Evolutionary conservation across 2,113 vertebrate genomes (phyloP).

Genomic region (Ancistrus triradiatus): DNA sequence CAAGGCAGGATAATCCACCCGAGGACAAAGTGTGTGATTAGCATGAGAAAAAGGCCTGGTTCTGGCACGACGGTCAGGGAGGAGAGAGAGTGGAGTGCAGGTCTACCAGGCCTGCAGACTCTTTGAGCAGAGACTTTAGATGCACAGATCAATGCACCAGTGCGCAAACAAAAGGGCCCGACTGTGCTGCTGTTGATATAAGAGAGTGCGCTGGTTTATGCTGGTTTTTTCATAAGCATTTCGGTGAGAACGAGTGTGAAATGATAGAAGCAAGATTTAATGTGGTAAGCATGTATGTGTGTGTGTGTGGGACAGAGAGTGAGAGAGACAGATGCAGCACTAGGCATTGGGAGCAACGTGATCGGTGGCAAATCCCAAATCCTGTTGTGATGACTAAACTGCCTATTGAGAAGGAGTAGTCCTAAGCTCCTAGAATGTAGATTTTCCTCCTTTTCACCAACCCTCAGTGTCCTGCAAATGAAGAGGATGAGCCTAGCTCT

Average conservation of each 20-base stretch:
- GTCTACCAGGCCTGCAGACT: constrained; percentile 69
- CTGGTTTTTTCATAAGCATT: constrained; percentile 32
- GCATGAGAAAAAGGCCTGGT: constrained; percentile 72
- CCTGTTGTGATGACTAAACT: constrained; percentile 54
- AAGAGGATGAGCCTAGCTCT: constrained; percentile 63
- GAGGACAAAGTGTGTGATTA: constrained; percentile 76
- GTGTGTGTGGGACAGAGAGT: neutral
- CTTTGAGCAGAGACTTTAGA: constrained; percentile 62
- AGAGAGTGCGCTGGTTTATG: constrained; percentile 36
- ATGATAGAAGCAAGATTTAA: constrained; percentile 20
- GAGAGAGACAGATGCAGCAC: constrained; percentile 3
- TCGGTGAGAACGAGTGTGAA: constrained; percentile 16
- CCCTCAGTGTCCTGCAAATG: constrained; percentile 61
- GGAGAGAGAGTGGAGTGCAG: constrained; percentile 68
- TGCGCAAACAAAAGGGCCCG: constrained; percentile 32
- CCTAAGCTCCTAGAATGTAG: constrained; percentile 63
- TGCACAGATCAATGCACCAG: constrained; percentile 43
- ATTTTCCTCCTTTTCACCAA: constrained; percentile 65
- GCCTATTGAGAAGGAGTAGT: constrained; percentile 55
- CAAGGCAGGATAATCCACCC: constrained; percentile 71
- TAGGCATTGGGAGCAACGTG: constrained; percentile 24
- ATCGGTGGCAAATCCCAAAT: constrained; percentile 33
- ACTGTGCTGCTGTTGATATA: constrained; percentile 44
- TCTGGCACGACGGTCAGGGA: constrained; percentile 60
- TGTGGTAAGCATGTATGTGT: neutral